Percentiles rank a stretch among this genome's conserved stretches.
These are phyloP conservation scores for Acanthosoma haemorrhoidale DNA, from an alignment of 2,888 invertebrate species.

Conservation along the genomic window DNA sequence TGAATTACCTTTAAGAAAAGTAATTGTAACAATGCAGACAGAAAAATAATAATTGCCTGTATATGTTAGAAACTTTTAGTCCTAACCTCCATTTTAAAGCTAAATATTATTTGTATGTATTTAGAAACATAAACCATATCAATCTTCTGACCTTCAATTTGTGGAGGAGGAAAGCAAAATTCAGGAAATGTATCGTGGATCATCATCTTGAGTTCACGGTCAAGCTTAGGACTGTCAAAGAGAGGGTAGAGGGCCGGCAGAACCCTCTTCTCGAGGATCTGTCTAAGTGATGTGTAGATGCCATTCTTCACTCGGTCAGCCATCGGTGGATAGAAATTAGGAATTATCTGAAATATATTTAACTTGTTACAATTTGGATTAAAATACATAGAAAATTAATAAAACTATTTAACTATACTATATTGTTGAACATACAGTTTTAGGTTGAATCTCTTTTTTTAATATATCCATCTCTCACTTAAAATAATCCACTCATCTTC, in stretches of 20 bases:
- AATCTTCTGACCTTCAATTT: slow-evolving; percentile 49
- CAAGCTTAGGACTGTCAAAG: slow-evolving; percentile 82
- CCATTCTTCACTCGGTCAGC: slow-evolving; percentile 74
- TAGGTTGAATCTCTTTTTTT: no score
- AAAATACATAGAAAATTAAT: not conserved
- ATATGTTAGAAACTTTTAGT: no score
- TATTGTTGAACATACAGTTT: no score
- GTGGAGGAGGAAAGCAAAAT: slow-evolving; percentile 63
- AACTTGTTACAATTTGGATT: not conserved
- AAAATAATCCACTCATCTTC: no score
- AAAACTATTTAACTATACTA: no score
- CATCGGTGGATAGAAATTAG: slow-evolving; percentile 75
- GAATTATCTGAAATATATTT: slow-evolving; percentile 62
- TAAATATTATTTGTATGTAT: no score
- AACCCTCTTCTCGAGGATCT: slow-evolving; percentile 88
- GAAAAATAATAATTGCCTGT: no score
- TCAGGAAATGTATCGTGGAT: slow-evolving; percentile 88
- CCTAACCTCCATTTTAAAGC: no score
- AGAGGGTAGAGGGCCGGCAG: slow-evolving; percentile 76
- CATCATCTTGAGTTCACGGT: slow-evolving; percentile 73
- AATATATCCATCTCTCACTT: no score
- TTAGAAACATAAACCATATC: not conserved
- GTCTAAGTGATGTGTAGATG: slow-evolving; percentile 73
- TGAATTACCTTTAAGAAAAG: no score
- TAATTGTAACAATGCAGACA: no score